These are phyloP conservation scores for Eupithecia dodoneata DNA, from an alignment of 2,888 invertebrate genomes.

Conservation along the genomic window DNA sequence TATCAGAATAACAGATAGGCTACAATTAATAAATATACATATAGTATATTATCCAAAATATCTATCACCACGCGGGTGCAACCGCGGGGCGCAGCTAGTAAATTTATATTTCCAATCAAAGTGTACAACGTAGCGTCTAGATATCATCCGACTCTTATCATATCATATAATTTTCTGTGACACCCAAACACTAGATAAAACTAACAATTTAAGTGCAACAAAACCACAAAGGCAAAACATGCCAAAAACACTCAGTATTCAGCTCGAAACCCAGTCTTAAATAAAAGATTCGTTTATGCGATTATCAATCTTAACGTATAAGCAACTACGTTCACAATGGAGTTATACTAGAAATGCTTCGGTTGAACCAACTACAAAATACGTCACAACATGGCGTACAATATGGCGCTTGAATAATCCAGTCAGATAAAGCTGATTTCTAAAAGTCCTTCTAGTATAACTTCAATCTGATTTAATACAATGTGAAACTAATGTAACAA, in stretches of 20 bases:
- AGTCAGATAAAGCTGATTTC: background rate
- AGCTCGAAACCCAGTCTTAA: constrained; percentile 31
- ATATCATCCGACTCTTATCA: background rate
- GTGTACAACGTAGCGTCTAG: too few species aligned
- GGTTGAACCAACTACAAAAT: background rate
- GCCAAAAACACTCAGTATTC: constrained; percentile 17
- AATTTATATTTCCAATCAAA: too few species aligned
- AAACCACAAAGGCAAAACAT: constrained; percentile 31
- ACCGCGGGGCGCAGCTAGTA: too few species aligned
- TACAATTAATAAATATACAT: too few species aligned
- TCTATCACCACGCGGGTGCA: too few species aligned
- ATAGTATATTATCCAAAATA: too few species aligned
- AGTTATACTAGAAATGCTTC: constrained; percentile 7
- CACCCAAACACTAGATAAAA: constrained; percentile 4
- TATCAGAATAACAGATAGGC: too few species aligned
- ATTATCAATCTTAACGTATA: constrained; percentile 11
- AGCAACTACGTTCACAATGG: constrained; percentile 7
- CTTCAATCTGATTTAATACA: background rate
- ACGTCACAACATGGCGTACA: constrained; percentile 8
- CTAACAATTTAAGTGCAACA: constrained; percentile 46
- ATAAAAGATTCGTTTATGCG: constrained; percentile 33
- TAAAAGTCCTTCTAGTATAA: background rate
- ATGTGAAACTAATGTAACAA: constrained; percentile 5
- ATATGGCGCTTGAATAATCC: constrained; percentile 15
- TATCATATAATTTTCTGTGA: constrained; percentile 18